Evolutionary conservation across 2,113 vertebrate genomes (phyloP).

Genomic region (Pionites leucogaster): DNA sequence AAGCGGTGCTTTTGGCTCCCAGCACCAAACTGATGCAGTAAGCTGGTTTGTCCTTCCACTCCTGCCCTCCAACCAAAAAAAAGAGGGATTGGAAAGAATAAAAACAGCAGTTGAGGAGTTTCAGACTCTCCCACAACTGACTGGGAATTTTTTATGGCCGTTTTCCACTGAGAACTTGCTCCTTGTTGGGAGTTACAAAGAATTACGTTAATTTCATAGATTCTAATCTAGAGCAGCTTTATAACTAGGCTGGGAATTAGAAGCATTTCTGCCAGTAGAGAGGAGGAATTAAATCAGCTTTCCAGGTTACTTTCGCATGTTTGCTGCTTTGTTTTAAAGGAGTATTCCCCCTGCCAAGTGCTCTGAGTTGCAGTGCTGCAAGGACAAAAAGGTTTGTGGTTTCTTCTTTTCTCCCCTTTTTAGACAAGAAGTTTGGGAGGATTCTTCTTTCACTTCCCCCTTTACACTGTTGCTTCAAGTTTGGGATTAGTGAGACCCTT

Average conservation of each 20-base stretch:
- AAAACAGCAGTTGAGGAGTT: neutral
- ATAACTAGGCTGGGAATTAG: neutral
- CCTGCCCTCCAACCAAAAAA: no score
- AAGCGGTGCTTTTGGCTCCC: neutral
- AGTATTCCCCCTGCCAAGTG: neutral
- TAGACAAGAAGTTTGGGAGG: neutral
- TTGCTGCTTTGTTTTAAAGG: neutral
- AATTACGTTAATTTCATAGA: neutral
- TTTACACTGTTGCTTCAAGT: neutral
- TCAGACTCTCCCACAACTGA: neutral
- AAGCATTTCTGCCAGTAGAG: neutral
- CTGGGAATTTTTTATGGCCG: rapidly evolving
- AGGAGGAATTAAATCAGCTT: neutral
- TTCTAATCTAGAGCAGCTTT: neutral
- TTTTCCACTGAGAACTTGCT: neutral
- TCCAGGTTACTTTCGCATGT: neutral
- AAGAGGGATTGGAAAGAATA: neutral
- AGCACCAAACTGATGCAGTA: neutral
- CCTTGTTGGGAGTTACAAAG: neutral
- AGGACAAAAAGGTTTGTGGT: neutral
- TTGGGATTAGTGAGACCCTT: neutral
- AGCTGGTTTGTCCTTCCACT: neutral
- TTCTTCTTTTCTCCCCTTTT: neutral
- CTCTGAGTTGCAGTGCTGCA: neutral
- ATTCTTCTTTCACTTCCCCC: neutral